Percentiles rank a stretch among this genome's conserved stretches.
Evolutionary conservation across 2,113 vertebrate species (phyloP).

Genomic region (Epinephelus cyanopodus): DNA sequence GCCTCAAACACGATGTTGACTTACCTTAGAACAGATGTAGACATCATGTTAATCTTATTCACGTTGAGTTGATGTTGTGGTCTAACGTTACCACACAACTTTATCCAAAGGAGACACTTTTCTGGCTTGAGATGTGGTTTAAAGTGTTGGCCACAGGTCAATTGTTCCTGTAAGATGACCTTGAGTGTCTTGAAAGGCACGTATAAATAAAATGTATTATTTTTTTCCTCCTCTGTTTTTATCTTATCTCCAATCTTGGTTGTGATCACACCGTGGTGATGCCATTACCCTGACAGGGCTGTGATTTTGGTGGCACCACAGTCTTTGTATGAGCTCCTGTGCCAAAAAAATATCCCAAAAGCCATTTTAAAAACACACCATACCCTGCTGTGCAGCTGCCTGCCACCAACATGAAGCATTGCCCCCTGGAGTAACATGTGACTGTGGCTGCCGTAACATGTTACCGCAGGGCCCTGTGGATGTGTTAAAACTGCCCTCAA

Average conservation of each 20-base stretch:
- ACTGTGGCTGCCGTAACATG: neutral
- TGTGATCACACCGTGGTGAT: neutral
- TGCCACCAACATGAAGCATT: neutral
- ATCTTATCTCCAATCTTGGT: neutral
- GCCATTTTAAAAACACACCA: neutral
- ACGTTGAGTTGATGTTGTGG: too few relatives aligned
- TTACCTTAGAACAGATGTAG: too few relatives aligned
- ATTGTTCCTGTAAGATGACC: too few relatives aligned
- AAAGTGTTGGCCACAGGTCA: too few relatives aligned
- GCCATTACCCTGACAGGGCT: neutral
- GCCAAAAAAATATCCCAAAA: neutral
- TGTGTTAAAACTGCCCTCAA: neutral
- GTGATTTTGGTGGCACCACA: neutral
- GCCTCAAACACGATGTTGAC: too few relatives aligned
- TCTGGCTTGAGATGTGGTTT: too few relatives aligned
- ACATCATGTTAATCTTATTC: too few relatives aligned
- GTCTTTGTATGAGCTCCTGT: neutral
- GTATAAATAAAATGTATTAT: too few relatives aligned
- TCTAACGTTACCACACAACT: too few relatives aligned
- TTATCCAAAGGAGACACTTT: too few relatives aligned
- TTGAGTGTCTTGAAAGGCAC: too few relatives aligned
- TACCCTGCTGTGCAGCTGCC: neutral
- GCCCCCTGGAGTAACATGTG: neutral
- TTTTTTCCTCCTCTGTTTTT: neutral
- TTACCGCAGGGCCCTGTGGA: neutral